Base-by-base conservation (phyloP, 1,140 invertebrate genomes). In the Chrysomallon squamiferum region DNA sequence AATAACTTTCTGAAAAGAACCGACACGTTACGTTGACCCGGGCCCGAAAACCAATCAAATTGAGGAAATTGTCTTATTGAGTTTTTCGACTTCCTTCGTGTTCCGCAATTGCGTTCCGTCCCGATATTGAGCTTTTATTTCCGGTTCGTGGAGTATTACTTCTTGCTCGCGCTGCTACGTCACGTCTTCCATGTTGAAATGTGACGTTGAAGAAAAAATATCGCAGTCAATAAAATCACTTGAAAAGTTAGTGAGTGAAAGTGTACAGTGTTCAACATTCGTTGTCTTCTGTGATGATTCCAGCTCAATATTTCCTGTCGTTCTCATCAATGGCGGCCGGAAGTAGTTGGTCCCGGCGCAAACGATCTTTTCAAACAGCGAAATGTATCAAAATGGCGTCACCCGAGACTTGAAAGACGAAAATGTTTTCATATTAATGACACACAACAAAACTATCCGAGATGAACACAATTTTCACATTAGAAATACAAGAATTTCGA, bases 51-150 rank as follows among this genome's bases (percentile, higher is more conserved):
- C 45, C 64, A 35, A 65, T 65, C 64, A 65, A 56, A 27, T 25
- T 30, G 47, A 59, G 64, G 64, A 65, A 65, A 65, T 65, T 65
- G 64, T 41, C 57, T 41, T 65, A 65, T 65, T 65, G 64, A 65
- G 64, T 59, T 43, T 27, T 33, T 35, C 29, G 33, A 32, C 57
- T 33, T 27, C 45, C 32, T 35, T 29, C 64, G 20, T 27, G 22
- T 29, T 56, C 54, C 57, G 49, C 45, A 43, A 59, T 38, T 45
- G 49, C 58, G 57, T 65, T 65, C 57, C 64, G 57, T 30, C 29
- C 38, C 56, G 30, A 59, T 65, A 65, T 59, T 59, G 64, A 59
- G 62, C 20, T 59, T 65, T 65, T 57, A 65, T 65, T 65, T 65
- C 64, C 63, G 63, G 41, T 38, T 43, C 25, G 59, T 29, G 22